Evolutionary conservation across 1,140 invertebrate species (phyloP).

Genomic region (Daktulosphaira vitifoliae): DNA sequence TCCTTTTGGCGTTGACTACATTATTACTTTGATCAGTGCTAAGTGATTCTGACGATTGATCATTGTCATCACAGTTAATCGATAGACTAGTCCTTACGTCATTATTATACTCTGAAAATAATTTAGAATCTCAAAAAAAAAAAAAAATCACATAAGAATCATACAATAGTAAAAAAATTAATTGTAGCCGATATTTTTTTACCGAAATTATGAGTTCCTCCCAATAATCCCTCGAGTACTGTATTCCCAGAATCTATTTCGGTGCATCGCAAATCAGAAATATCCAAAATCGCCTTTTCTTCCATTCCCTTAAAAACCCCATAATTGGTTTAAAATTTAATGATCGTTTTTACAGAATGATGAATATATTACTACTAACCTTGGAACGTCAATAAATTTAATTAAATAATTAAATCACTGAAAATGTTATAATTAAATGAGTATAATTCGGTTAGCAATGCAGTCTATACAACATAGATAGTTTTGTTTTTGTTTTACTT

Average conservation of each 20-base stretch:
- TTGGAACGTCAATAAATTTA: constrained; percentile 1
- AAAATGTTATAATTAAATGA: constrained; percentile 28
- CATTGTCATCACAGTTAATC: constrained; percentile 14
- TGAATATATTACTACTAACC: constrained; percentile 9
- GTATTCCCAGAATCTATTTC: background rate
- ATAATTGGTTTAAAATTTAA: background rate
- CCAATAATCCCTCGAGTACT: constrained; percentile 7
- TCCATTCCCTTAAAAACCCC: constrained; percentile 20
- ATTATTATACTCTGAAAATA: background rate
- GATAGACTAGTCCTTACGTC: constrained; percentile 1
- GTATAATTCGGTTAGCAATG: constrained; percentile 20
- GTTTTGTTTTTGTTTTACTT: no score
- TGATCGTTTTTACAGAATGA: background rate
- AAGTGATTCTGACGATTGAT: constrained; percentile 13
- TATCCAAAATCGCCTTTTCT: constrained; percentile 19
- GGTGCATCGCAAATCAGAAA: constrained; percentile 18
- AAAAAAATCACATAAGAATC: no score
- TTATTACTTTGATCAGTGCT: constrained; percentile 1
- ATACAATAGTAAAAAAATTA: no score
- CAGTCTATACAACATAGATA: background rate
- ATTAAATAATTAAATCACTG: constrained; percentile 17
- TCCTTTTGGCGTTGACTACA: constrained; percentile 37
- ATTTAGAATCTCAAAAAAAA: no score
- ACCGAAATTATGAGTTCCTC: background rate
- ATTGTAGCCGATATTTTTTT: no score